Conservation (phyloP, 1,140 invertebrate genomes). For the Orchestia grillus region DNA sequence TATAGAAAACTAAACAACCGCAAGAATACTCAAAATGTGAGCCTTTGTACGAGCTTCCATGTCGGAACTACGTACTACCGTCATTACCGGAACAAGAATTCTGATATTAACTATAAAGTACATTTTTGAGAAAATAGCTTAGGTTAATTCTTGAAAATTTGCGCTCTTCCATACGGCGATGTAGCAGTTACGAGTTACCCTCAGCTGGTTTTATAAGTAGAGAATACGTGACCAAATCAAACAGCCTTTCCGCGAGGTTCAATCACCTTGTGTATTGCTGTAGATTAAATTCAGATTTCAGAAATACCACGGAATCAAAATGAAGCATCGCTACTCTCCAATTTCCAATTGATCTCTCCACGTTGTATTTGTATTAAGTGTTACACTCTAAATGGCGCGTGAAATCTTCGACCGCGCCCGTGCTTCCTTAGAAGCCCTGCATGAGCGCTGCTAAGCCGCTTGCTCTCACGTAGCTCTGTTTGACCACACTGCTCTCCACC, state of each 20-base stretch:
- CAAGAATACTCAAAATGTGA: too few relatives aligned
- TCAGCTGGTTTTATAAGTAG: background rate
- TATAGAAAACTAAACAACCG: too few relatives aligned
- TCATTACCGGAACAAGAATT: too few relatives aligned
- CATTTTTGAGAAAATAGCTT: too few relatives aligned
- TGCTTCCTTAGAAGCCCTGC: background rate
- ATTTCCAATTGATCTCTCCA: background rate
- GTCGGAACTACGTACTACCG: too few relatives aligned
- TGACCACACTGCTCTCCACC: background rate
- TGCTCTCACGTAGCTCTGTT: background rate
- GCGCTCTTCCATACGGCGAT: background rate
- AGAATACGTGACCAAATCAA: background rate
- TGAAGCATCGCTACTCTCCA: background rate
- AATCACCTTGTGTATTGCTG: background rate
- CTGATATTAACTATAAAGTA: too few relatives aligned
- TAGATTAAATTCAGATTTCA: background rate
- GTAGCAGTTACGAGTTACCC: background rate
- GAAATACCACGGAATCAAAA: background rate
- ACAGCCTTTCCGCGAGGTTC: background rate
- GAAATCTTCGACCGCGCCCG: background rate
- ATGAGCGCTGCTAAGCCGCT: background rate
- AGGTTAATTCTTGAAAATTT: too few relatives aligned
- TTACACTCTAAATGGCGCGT: background rate
- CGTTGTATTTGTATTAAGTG: background rate
- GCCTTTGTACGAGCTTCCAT: too few relatives aligned